A percentile compares a stretch with the other conserved stretches of the same genome.
phyloP scores from a whole-genome alignment of 2,113 vertebrate species.

The Grantiella picta region DNA sequence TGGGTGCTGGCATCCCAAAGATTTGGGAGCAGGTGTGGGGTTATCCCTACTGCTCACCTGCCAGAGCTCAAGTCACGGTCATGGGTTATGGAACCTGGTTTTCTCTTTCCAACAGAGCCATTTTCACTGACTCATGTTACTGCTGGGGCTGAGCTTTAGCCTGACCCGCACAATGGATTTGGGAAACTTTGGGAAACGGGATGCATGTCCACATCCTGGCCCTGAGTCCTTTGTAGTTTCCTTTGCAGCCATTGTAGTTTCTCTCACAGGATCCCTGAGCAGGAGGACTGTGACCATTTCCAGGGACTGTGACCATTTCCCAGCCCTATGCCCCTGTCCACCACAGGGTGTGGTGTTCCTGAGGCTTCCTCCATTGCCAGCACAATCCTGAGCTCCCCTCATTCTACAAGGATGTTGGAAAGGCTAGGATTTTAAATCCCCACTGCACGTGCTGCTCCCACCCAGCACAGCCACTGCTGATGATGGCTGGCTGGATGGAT shows the following conservation, averaged over 20 bases:
- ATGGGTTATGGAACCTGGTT: background rate
- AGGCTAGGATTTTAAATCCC: background rate
- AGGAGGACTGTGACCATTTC: background rate
- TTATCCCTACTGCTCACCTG: rapidly evolving
- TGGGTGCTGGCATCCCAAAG: background rate
- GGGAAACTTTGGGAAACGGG: background rate
- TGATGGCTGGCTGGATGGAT: background rate
- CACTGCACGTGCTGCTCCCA: rapidly evolving
- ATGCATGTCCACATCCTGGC: rapidly evolving
- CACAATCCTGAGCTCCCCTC: background rate
- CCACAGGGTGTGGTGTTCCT: background rate
- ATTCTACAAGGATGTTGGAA: background rate
- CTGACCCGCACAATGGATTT: background rate
- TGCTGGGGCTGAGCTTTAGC: background rate
- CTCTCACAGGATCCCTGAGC: background rate
- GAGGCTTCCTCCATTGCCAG: background rate
- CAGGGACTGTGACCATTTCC: background rate
- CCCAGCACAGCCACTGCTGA: background rate
- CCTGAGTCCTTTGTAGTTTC: background rate
- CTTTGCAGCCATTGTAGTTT: rapidly evolving
- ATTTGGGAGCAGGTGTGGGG: rapidly evolving
- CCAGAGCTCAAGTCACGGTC: rapidly evolving
- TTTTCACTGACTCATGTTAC: background rate
- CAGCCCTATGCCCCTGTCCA: rapidly evolving
- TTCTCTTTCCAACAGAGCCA: background rate